Evolutionary conservation across 2,888 invertebrate species (phyloP).

Genomic region (Coelogynopora nodosa): DNA sequence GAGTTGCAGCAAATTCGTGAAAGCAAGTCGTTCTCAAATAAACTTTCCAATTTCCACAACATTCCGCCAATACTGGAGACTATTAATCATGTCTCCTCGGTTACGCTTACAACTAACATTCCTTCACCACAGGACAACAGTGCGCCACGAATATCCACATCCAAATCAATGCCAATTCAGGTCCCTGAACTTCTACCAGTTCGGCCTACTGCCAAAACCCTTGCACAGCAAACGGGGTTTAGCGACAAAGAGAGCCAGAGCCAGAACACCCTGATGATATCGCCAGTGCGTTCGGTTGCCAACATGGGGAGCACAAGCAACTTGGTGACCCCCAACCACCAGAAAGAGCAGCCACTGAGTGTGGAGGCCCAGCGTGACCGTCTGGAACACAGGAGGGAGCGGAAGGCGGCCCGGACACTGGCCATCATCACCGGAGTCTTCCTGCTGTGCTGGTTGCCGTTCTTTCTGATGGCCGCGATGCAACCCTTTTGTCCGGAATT

Average conservation of each 20-base stretch:
- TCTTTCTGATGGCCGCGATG: conserved; percentile 72
- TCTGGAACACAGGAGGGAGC: conserved; percentile 59
- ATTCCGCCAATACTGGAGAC: not conserved
- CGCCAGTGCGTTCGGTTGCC: conserved; percentile 43
- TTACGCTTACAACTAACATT: not conserved
- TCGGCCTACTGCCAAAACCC: too few species aligned
- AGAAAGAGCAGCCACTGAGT: not conserved
- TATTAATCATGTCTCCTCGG: not conserved
- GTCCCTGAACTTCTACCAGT: not conserved
- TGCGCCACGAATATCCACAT: conserved; percentile 45
- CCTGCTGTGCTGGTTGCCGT: conserved; percentile 88
- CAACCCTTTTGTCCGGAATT: conserved; percentile 16
- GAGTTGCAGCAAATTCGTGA: not conserved
- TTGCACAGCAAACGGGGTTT: not conserved
- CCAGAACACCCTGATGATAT: conserved; percentile 35
- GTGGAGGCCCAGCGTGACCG: conserved; percentile 17
- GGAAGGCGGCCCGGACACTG: conserved; percentile 60
- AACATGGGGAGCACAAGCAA: conserved; percentile 48
- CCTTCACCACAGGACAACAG: not conserved
- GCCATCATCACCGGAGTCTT: conserved; percentile 81
- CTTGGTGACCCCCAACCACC: not conserved
- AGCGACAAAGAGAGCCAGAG: not conserved
- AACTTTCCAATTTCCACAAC: not conserved
- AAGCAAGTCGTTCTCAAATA: not conserved
- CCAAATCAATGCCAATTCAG: conserved; percentile 47